Percentiles rank a stretch among this genome's conserved stretches.
Conservation (phyloP, 1,140 invertebrate species). For the Galleria mellonella region DNA sequence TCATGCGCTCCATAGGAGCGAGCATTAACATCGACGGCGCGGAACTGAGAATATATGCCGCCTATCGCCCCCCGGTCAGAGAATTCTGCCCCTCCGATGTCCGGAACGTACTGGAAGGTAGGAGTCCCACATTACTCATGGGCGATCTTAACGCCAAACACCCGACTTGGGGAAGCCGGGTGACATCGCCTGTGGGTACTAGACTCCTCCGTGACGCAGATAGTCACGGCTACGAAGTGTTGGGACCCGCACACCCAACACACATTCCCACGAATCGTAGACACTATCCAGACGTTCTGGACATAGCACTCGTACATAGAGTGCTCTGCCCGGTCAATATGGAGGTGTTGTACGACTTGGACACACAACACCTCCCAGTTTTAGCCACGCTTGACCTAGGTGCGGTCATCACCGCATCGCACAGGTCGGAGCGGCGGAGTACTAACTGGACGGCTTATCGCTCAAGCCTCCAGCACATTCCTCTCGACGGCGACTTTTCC, state of each 20-base stretch:
- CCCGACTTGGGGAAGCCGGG: neutral
- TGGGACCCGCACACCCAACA: neutral
- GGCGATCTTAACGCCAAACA: constrained; percentile 7
- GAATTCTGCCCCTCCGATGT: neutral
- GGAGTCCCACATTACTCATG: neutral
- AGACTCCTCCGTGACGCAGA: neutral
- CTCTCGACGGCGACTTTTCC: too few relatives aligned
- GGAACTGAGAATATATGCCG: neutral
- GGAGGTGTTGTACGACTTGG: too few relatives aligned
- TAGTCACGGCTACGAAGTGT: neutral
- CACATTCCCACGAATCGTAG: neutral
- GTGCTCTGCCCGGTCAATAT: too few relatives aligned
- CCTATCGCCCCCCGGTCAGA: neutral
- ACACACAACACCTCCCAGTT: too few relatives aligned
- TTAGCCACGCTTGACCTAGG: too few relatives aligned
- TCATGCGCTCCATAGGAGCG: neutral
- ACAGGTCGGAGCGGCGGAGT: too few relatives aligned
- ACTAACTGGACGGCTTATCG: too few relatives aligned
- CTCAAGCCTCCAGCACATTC: too few relatives aligned
- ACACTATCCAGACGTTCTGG: too few relatives aligned
- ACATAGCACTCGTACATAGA: too few relatives aligned
- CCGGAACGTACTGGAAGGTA: neutral
- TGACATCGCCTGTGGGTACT: neutral
- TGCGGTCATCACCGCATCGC: too few relatives aligned
- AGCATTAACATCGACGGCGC: neutral